Percentiles rank a stretch among this genome's conserved stretches.
These are phyloP conservation scores for Pseudanteris insignis DNA, from an alignment of 2,888 invertebrate species.

Conservation along the genomic window DNA sequence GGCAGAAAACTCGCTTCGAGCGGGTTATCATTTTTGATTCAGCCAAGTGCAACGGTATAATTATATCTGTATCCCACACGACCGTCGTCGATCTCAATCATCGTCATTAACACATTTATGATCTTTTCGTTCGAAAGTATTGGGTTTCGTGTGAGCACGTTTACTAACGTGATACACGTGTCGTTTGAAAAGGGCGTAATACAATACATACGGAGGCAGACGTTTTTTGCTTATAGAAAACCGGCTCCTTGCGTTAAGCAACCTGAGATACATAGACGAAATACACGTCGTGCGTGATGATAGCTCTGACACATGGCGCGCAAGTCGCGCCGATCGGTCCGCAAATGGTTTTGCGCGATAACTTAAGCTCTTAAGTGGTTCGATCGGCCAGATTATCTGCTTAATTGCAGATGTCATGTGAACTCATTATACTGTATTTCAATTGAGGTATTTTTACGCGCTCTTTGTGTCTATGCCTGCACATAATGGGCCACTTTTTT, in stretches of 20 bases:
- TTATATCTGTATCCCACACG: conserved; percentile 31
- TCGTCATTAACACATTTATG: conserved; percentile 37
- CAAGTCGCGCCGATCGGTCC: background rate
- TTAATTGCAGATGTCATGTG: too few species aligned
- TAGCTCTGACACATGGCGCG: conserved; percentile 26
- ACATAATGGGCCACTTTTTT: too few species aligned
- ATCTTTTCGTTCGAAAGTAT: conserved; percentile 38
- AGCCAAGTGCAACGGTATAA: conserved; percentile 31
- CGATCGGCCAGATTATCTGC: too few species aligned
- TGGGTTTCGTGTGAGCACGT: conserved; percentile 37
- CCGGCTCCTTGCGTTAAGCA: conserved; percentile 42
- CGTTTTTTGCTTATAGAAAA: conserved; percentile 30
- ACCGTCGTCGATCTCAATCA: conserved; percentile 35
- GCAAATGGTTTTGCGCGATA: too few species aligned
- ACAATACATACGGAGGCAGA: conserved; percentile 41
- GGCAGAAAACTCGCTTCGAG: conserved; percentile 11
- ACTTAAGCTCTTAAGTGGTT: too few species aligned
- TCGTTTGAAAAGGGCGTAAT: conserved; percentile 42
- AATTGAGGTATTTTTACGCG: too few species aligned
- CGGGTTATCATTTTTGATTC: conserved; percentile 30
- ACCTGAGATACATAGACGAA: conserved; percentile 30
- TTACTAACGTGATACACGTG: conserved; percentile 38
- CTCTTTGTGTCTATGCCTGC: too few species aligned
- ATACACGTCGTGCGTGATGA: conserved; percentile 19
- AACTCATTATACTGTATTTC: too few species aligned